Base-by-base conservation (phyloP, 1,140 invertebrate genomes). In the Zaprionus camerounensis region DNA sequence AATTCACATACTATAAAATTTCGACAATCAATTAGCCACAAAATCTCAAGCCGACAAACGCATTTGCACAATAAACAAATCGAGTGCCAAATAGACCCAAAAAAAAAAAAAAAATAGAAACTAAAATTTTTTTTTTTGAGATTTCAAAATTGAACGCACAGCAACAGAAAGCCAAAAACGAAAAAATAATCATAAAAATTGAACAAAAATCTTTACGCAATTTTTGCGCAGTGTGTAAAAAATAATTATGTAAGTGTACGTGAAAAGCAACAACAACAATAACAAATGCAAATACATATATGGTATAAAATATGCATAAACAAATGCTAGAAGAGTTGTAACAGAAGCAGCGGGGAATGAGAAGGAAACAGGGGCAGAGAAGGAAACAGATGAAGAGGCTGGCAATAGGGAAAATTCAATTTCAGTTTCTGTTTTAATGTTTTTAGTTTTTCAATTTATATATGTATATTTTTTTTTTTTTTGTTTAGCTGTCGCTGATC, bases 101-200 rank as follows among this genome's bases (percentile, higher is more conserved):
- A 69, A 31, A 68, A n/a, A n/a, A n/a, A 53, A 78, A 69, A 31
- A 64, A 57, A 62, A 66, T 44, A 11, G 58, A 41, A 82, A 82
- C 76, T 13, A 11, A 51, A 53, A 56, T 63, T 31, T 22, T n/a
- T 59, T 71, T 63, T 64, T 46, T 36, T 64, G 66, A 41, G 64
- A 71, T 84, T 84, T 84, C 81, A 64, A 84, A 85, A 84, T 71
- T 66, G 31, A 74, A 82, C 67, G 81, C 71, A 79, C 24, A 74
- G 56, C 76, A 80, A 79, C 44, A 55, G 17, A 67, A 58, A 58
- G 15, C 28, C 22, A 34, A 67, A 63, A 53, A 55, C 55, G 24
- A 28, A 62, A 26, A 46, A 68, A 28, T 28, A 28, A 28, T 64
- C 31, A 55, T 17, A 69, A 62, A 41, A 71, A 70, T 38, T 62